Evolutionary conservation across 2,888 invertebrate genomes (phyloP), one percentile per base, ranked within the genome.

Genomic region (Atethmia centrago): DNA sequence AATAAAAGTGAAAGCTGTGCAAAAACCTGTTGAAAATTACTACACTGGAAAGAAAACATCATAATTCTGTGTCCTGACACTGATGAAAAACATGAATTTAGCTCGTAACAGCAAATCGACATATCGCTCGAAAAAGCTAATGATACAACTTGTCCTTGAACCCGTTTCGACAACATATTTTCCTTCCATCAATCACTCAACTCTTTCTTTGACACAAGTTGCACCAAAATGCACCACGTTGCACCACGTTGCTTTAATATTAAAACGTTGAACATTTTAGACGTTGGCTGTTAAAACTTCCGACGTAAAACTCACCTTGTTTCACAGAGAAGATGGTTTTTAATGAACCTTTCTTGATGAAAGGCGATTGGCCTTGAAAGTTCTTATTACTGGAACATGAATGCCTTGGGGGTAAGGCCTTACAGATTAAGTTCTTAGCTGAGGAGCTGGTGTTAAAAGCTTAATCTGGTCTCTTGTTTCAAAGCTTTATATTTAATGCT

Each of bases 361-460:
- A 80, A 71, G 51, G 73, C 62, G 45, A 61, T 47, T 65, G 79
- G 19, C 69, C 80, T 80, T 73, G 64, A 64, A 51, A 51, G 40
- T 70, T 79, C 66, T 63, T 67, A 70, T 74, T 71, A 62, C 64
- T 65, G 45, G 51, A 59, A 62, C 61, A 65, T 47, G 31, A 40
- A 45, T 55, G 40, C 45, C 73, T 67, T 59, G 36, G 36, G 55
- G 45, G 42, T 16, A 58, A 71, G 65, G 76, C 49, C 49, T 74
- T 58, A 53, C 36, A 72, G 71, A 81, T 72, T 84, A 72, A 73
- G 56, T 62, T 70, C 82, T 82, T 31, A 72, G 59, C 47, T 71
- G 40, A 66, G 61, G 56, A 64, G 62, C 28, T 53, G 49, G 62
- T 51, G 55, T 64, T 71, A 66, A 76, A 85, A 70, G 56, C 51